Conservation (phyloP, 2,113 vertebrate genomes). For the Martes martes region DNA sequence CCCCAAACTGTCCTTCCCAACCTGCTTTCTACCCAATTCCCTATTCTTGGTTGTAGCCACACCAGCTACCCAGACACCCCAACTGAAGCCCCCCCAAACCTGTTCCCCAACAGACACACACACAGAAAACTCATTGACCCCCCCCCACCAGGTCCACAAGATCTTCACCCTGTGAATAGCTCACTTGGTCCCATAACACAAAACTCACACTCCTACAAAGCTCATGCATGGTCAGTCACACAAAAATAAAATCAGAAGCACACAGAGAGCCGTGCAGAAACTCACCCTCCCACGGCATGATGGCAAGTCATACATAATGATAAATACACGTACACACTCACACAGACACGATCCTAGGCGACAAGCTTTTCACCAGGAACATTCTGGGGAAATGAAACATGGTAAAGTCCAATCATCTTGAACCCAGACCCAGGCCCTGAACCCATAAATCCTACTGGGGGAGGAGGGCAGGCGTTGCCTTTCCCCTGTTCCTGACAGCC, state of each 20-base stretch:
- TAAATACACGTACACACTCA: background rate
- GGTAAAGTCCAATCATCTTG: slow-evolving; percentile 5
- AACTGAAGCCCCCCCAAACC: background rate
- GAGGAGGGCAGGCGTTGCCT: background rate
- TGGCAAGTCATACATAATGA: background rate
- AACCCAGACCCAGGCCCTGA: slow-evolving; percentile 36
- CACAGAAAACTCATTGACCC: background rate
- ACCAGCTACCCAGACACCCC: background rate
- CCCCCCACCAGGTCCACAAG: background rate
- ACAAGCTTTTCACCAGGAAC: background rate
- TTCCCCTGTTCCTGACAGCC: slow-evolving; percentile 6
- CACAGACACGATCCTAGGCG: background rate
- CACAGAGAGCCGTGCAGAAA: background rate
- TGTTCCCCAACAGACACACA: background rate
- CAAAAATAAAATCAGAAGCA: background rate
- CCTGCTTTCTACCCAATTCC: background rate
- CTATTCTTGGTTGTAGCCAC: background rate
- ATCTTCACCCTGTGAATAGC: background rate
- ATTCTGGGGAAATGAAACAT: slow-evolving; percentile 47
- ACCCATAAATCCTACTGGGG: slow-evolving; percentile 42
- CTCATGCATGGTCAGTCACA: background rate
- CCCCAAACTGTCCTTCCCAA: background rate
- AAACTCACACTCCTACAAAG: background rate
- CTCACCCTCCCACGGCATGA: background rate
- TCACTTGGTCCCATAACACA: background rate